phyloP scores from a whole-genome alignment of 1,140 invertebrate genomes.

The Trachymyrmex septentrionalis region DNA sequence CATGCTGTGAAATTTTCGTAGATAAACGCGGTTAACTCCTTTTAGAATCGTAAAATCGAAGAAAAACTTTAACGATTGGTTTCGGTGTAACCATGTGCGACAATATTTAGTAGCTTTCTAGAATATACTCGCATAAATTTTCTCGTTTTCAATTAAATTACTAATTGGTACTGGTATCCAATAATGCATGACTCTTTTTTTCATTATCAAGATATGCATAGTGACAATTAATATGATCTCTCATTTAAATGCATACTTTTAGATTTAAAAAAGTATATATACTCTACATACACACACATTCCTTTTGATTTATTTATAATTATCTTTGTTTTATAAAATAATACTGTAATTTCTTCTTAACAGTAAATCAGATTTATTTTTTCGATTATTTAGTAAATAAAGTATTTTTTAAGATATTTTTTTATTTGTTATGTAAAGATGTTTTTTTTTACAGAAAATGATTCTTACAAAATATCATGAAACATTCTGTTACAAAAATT shows the following conservation, averaged over 20 bases:
- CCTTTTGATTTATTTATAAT: conserved; percentile 7
- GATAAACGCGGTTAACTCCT: background rate
- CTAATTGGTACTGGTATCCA: conserved; percentile 16
- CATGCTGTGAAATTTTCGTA: conserved; percentile 36
- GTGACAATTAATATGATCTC: background rate
- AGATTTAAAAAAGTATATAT: background rate
- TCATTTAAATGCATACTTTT: background rate
- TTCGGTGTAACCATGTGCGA: background rate
- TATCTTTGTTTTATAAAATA: conserved; percentile 13
- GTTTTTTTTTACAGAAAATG: background rate
- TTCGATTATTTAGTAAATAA: background rate
- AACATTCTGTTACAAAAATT: background rate
- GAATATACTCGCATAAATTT: background rate
- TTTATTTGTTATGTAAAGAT: background rate
- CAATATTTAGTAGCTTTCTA: background rate
- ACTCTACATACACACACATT: background rate
- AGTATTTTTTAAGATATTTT: background rate
- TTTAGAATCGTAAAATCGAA: background rate
- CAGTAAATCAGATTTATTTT: background rate
- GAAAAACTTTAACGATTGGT: conserved; percentile 1
- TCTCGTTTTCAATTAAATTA: background rate
- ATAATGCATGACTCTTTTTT: conserved; percentile 6
- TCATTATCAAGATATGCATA: background rate
- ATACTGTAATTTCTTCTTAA: conserved; percentile 10
- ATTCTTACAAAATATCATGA: background rate